Conservation (phyloP, 1,140 invertebrate genomes). For the Palaemon carinicauda region DNA sequence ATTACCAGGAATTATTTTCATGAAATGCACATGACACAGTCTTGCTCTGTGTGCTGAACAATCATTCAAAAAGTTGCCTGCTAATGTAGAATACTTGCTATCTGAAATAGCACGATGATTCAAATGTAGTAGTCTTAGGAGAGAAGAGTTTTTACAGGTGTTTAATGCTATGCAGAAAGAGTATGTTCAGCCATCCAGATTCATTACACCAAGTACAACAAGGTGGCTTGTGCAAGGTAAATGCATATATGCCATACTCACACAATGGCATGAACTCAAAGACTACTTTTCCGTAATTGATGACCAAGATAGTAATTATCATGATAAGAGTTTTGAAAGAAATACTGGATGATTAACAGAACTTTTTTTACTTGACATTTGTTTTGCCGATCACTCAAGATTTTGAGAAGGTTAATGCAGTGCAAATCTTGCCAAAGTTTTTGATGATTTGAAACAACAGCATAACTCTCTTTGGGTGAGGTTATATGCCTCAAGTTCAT, state of each 20-base stretch:
- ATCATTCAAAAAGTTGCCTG: no score
- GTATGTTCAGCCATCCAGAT: background rate
- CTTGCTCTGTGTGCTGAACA: no score
- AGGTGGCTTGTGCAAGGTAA: background rate
- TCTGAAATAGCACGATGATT: background rate
- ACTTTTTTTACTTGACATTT: background rate
- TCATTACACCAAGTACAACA: background rate
- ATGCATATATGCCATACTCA: background rate
- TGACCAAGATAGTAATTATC: background rate
- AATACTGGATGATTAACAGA: background rate
- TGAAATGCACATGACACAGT: no score
- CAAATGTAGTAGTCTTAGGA: background rate
- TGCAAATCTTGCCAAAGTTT: background rate
- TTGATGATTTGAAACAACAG: background rate
- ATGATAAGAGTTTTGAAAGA: background rate
- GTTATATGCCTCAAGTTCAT: no score
- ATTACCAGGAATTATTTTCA: no score
- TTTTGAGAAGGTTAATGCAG: background rate
- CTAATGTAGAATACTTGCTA: no score
- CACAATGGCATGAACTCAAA: background rate
- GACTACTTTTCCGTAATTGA: background rate
- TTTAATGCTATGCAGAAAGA: background rate
- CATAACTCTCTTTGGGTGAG: background rate
- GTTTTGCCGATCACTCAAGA: background rate
- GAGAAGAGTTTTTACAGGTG: background rate